Base-by-base conservation (phyloP, 1,140 invertebrate species). In the Drosophila kurseongensis region DNA sequence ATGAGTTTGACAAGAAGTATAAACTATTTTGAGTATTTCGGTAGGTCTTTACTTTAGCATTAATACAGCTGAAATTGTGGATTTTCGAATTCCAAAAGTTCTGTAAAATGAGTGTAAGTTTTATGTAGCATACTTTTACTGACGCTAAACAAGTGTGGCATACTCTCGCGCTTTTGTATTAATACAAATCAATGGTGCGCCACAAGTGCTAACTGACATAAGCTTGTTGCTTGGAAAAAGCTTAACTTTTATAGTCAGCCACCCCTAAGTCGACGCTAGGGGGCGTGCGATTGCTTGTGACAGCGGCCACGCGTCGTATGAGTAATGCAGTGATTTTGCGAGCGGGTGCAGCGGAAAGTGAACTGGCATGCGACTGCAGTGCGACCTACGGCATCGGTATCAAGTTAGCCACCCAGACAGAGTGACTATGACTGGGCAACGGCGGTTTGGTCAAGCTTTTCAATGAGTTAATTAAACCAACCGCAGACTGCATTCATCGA, bases 271-370 rank as follows among this genome's bases (percentile, higher is more conserved):
- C 3, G 27, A n/a, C 68, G 41, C 13, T 14, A 61, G 27, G 41
- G 9, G 54, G 47, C 69, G 59, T 2, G 4, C 12, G 0, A 23
- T 0, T 13, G 8, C 4, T 0, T 5, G 40, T 7, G 16, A 2
- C 10, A 9, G 40, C 16, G 29, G 23, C 47, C 54, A 80, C 78
- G 42, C 51, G 78, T 38, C 78, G 78, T 66, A 80, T 80, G 72
- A 75, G 72, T 63, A 80, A 65, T 80, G 40, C 35, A 41, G 13
- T 9, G 9, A 29, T 1, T 41, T 29, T 45, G 35, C 16, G 1
- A 36, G 48, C 29, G 12, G 61, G 14, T 18, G 13, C 5, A 6
- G 29, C 32, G 29, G 29, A 18, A 59, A 41, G 23, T 1, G 10
- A 38, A 12, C 12, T 9, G 52, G 27, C 13, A 7, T 18, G 12